These are phyloP conservation scores for Forficula auricularia DNA, from an alignment of 1,140 invertebrate genomes.

Conservation along the genomic window DNA sequence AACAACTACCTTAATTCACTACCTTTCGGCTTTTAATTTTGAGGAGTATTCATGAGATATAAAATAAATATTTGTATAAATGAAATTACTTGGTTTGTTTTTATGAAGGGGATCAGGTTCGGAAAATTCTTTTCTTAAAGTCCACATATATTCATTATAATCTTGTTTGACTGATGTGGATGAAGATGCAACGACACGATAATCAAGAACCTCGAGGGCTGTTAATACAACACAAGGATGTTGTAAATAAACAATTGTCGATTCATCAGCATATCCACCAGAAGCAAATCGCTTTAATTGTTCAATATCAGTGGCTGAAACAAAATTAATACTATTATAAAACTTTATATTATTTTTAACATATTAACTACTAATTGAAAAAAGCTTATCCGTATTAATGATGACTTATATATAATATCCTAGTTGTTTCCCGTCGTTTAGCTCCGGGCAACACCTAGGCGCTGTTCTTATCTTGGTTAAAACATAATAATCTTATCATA, in stretches of 20 bases:
- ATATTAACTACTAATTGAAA: neutral
- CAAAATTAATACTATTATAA: constrained; percentile 5
- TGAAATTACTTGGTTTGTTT: constrained; percentile 11
- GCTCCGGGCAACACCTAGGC: too few species aligned
- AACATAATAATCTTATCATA: too few species aligned
- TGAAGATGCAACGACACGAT: constrained; percentile 68
- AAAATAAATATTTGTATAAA: too few species aligned
- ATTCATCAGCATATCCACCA: constrained; percentile 59
- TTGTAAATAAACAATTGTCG: constrained; percentile 64
- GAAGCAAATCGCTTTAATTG: constrained; percentile 60
- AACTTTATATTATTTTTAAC: constrained; percentile 13
- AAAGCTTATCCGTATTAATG: too few species aligned
- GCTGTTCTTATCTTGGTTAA: too few species aligned
- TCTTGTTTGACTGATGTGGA: constrained; percentile 68
- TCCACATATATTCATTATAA: constrained; percentile 81
- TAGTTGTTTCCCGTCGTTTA: neutral
- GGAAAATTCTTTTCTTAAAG: constrained; percentile 70
- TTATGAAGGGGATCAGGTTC: constrained; percentile 43
- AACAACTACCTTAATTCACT: too few species aligned
- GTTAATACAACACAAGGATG: constrained; percentile 72
- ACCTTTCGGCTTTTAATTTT: too few species aligned
- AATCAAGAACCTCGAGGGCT: constrained; percentile 66
- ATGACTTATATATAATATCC: too few species aligned
- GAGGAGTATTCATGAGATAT: too few species aligned
- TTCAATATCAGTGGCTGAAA: constrained; percentile 57